Conservation (phyloP, 2,888 invertebrate genomes). For the Drosophila algonquin region DNA sequence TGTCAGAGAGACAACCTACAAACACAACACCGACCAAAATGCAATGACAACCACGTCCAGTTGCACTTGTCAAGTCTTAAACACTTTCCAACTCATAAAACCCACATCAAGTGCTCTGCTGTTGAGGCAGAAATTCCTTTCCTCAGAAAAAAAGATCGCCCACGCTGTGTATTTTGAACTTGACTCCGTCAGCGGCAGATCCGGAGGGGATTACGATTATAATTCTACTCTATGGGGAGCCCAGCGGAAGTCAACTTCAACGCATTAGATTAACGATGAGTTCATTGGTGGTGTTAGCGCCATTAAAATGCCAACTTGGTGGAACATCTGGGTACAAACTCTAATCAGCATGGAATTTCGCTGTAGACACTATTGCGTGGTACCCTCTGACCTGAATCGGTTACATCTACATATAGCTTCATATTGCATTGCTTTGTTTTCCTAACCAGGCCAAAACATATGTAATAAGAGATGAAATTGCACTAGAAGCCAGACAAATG, state of each 20-base stretch:
- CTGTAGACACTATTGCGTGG: slow-evolving; percentile 9
- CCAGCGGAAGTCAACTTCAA: slow-evolving; percentile 70
- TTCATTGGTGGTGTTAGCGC: slow-evolving; percentile 41
- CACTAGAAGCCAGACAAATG: slow-evolving; percentile 58
- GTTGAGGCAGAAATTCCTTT: slow-evolving; percentile 51
- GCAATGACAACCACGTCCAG: slow-evolving; percentile 48
- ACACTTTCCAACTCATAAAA: slow-evolving; percentile 51
- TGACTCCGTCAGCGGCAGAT: slow-evolving; percentile 46
- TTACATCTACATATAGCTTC: background rate
- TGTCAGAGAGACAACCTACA: slow-evolving; percentile 19
- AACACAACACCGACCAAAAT: slow-evolving; percentile 13
- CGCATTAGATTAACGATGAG: slow-evolving; percentile 53
- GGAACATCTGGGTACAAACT: background rate
- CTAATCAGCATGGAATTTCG: background rate
- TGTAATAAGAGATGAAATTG: slow-evolving; percentile 52
- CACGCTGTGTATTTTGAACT: slow-evolving; percentile 67
- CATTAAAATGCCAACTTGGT: slow-evolving; percentile 14
- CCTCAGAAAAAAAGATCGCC: slow-evolving; percentile 50
- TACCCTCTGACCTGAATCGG: slow-evolving; percentile 29
- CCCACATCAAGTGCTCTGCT: slow-evolving; percentile 51
- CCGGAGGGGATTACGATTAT: slow-evolving; percentile 47
- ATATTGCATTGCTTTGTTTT: background rate
- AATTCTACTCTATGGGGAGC: slow-evolving; percentile 1
- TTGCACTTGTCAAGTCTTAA: slow-evolving; percentile 67
- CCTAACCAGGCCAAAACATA: slow-evolving; percentile 37